Base-by-base conservation (phyloP, 1,140 invertebrate species). In the Grapholita molesta region DNA sequence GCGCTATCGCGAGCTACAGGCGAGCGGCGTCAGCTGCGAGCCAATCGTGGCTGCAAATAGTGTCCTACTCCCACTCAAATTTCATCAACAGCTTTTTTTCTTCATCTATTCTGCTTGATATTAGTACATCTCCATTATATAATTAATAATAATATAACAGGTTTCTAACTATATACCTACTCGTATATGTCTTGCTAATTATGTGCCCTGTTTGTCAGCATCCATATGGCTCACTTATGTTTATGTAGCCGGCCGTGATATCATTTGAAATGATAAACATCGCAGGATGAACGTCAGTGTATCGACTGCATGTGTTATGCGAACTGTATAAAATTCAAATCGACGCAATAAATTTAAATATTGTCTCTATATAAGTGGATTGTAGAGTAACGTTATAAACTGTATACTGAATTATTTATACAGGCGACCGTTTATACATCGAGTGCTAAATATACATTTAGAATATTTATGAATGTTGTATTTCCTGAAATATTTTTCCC, bases 311-410 rank as follows among this genome's bases (percentile, higher is more conserved):
- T 79, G 66, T 57, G 66, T 76, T 66, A 78, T 74, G 68, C 55
- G 35, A 7, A 38, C 55, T 15, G 80, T 82, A 78, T 73, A 64
- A 83, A 84, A 77, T 83, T 83, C 57, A 83, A 85, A 87, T 81
- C 68, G 72, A 77, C 76, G 67, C 78, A 79, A 77, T 80, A 81
- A 83, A 83, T 84, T 78, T 77, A 53, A 83, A 81, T 83, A 75
- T 72, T 78, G 70, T 67, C 21, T 74, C 15, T 28, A 61, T 61
- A 61, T 61, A 61, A 61, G 25, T 61, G 55, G 25, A 61, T 61
- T 61, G n/a, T 61, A 61, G 25, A 61, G 55, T 30, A 61, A 61
- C 55, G 55, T 61, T 61, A 61, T 61, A 61, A 61, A 61, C 55
- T 61, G 25, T 61, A 61, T 25, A 61, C 30, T 61, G 55, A 30